A percentile compares a stretch with the other conserved stretches of the same genome.
Evolutionary conservation across 2,888 invertebrate species (phyloP).

Genomic region (Euphydryas editha): DNA sequence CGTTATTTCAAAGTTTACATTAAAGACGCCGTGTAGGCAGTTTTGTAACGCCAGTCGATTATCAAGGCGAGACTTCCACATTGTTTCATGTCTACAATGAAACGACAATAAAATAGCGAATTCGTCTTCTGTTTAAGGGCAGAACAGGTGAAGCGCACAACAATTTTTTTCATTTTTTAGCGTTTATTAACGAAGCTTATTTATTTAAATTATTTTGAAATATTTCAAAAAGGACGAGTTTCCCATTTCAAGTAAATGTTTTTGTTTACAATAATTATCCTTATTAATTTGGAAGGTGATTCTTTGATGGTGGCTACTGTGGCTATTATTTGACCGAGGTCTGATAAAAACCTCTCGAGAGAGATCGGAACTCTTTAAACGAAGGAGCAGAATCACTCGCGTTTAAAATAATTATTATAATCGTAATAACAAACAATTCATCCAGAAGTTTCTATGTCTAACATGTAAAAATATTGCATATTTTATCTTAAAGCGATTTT

Average conservation of each 20-base stretch:
- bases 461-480: background rate
- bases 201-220: too few species aligned
- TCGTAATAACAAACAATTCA: background rate
- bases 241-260: too few species aligned
- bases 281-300: too few species aligned
- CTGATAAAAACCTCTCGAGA: too few species aligned
- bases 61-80: conserved; percentile 57
- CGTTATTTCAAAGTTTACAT: conserved; percentile 1
- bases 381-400: too few species aligned
- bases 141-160: conserved; percentile 19
- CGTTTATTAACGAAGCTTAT: background rate
- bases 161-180: conserved; percentile 6
- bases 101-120: conserved; percentile 25
- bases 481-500: background rate
- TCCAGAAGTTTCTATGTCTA: too few species aligned
- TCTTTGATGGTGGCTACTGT: too few species aligned
- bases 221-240: too few species aligned
- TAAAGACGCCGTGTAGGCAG: background rate
- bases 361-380: too few species aligned
- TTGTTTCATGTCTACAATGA: conserved; percentile 25
- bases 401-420: too few species aligned
- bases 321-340: too few species aligned
- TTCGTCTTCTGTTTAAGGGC: conserved; percentile 23
- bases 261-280: too few species aligned
- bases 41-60: conserved; percentile 57